Percentiles rank a stretch among this genome's conserved stretches.
phyloP scores from a whole-genome alignment of 2,888 invertebrate genomes.

The Chaitophorus viminalis region DNA sequence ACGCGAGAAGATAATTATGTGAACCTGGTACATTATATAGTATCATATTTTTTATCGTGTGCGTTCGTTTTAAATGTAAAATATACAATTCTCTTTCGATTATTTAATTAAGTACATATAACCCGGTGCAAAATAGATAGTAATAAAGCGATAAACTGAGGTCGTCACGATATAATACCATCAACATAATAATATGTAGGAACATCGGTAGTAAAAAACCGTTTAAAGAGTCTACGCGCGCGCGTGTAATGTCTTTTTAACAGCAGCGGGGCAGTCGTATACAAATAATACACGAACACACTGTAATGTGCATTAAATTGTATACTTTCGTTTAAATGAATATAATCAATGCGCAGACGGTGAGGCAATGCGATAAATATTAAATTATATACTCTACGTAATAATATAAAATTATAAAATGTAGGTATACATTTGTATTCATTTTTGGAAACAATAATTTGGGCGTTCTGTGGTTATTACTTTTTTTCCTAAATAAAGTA shows the following conservation, averaged over 20 bases:
- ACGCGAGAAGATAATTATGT: not conserved
- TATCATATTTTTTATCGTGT: slow-evolving; percentile 26
- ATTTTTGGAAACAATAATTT: slow-evolving; percentile 12
- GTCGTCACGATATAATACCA: slow-evolving; percentile 53
- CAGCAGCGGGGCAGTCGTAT: slow-evolving; percentile 35
- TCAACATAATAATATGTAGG: slow-evolving; percentile 51
- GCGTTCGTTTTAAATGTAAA: slow-evolving; percentile 1
- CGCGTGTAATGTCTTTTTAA: slow-evolving; percentile 58
- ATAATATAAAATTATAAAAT: not conserved
- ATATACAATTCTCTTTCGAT: slow-evolving; percentile 41
- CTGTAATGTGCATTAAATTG: slow-evolving; percentile 57
- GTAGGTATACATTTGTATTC: not conserved
- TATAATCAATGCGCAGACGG: slow-evolving; percentile 23
- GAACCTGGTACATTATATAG: not conserved
- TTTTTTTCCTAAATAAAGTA: slow-evolving; percentile 9
- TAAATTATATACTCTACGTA: slow-evolving; percentile 31
- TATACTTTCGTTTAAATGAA: slow-evolving; percentile 37
- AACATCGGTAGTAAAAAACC: slow-evolving; percentile 41
- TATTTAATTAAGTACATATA: slow-evolving; percentile 59
- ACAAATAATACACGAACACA: slow-evolving; percentile 15
- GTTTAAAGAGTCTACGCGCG: slow-evolving; percentile 53
- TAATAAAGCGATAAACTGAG: slow-evolving; percentile 55
- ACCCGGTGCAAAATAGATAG: slow-evolving; percentile 55
- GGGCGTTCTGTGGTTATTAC: not conserved
- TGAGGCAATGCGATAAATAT: not conserved